Evolutionary conservation across 2,797 vertebrate genomes (phyloP), one percentile per base, ranked within the genome.

Genomic region (Coreius guichenoti): DNA sequence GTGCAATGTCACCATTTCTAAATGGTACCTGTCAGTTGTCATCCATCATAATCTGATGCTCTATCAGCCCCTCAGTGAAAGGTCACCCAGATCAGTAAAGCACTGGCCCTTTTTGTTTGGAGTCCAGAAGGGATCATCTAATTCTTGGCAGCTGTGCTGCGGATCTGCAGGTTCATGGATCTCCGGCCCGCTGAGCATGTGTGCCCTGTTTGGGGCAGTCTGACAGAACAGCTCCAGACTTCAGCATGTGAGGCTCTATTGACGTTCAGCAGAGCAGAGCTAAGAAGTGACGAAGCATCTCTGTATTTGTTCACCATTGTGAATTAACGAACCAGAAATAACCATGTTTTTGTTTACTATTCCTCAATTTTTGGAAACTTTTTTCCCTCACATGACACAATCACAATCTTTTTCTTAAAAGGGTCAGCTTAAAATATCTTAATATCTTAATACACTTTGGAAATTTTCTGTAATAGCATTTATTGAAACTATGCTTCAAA

Each of bases 1-100:
- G 93, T 88, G 89, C 85, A 80, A 92, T 93, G 92, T 94, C 89
- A 89, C 90, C 49, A 89, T 89, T 83, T 80, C 93, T 96, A 96
- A 96, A 96, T 96, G 94, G 93, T 95, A 96, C 96, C 95, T 96
- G 96, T 96, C 94, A 93, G 93, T 95, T 93, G 92, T 95, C 95
- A 95, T 95, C 89, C 92, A 92, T 93, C 91, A 93, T 94, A 96
- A 95, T 93, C 93, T 92, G 89, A 83, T 85, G 89, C 91, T 84
- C 85, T 90, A 85, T 91, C 87, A 90, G 90, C 92, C 93, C 94
- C 43, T 58, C 91, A 91, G 91, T 88, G 87, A 93, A 93, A 95
- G 95, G 93, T 95, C 91, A 89, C 80, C 45, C 72, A 88, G 92
- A 92, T 94, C 92, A 93, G 89, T 90, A 93, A 92, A 92, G 88